Percentiles rank a stretch among this genome's conserved stretches.
Conservation (phyloP, 2,113 vertebrate species). For the Leptodactylus fuscus region DNA sequence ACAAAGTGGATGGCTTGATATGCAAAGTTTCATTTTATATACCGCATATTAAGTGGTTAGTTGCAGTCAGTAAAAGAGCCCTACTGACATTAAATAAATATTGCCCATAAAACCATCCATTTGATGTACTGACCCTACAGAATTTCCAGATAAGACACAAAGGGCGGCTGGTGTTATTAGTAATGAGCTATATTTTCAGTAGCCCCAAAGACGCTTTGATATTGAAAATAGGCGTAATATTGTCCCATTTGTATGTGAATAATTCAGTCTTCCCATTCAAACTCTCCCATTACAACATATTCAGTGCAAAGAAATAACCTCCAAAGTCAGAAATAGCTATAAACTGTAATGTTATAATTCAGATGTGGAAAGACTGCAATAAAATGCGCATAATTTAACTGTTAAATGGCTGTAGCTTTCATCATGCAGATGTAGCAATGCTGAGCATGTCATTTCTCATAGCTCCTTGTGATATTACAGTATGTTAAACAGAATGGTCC, state of each 20-base stretch:
- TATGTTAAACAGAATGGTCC: not conserved
- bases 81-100: not conserved
- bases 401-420: not conserved
- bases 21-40: not conserved
- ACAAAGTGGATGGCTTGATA: not conserved
- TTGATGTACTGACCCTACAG: not conserved
- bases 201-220: not conserved
- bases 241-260: not conserved
- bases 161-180: not conserved
- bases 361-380: not conserved
- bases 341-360: not conserved
- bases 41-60: not conserved
- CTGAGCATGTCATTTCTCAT: not conserved
- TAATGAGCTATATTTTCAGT: not conserved
- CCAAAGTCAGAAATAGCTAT: not conserved
- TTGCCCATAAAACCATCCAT: not conserved
- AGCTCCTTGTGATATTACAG: not conserved
- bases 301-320: not conserved
- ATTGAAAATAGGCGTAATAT: not conserved
- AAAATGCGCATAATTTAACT: not conserved
- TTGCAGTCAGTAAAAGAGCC: not conserved
- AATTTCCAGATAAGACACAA: not conserved
- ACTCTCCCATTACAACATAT: not conserved
- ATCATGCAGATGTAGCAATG: not conserved
- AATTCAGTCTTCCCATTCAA: not conserved